Conservation (phyloP, 1,140 invertebrate genomes). For the Oedothorax gibbosus region DNA sequence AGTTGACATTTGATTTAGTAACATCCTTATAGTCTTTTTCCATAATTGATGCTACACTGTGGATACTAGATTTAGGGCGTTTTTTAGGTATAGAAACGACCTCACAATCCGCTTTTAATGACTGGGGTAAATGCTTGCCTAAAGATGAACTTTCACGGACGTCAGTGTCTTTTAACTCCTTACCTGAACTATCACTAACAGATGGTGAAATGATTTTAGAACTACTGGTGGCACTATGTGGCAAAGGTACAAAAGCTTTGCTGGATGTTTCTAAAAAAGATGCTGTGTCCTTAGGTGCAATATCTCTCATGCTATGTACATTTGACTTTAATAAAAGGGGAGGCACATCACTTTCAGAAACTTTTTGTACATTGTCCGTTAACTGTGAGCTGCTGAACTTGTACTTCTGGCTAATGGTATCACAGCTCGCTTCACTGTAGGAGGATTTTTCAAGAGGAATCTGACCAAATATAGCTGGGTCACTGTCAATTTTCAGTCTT, state of each 20-base stretch:
- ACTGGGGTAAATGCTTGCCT: no score
- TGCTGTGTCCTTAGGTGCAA: neutral
- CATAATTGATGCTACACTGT: no score
- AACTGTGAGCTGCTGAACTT: conserved; percentile 17
- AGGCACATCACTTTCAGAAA: neutral
- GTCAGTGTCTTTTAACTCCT: no score
- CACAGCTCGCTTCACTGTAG: conserved; percentile 27
- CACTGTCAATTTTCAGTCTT: neutral
- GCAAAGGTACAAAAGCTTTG: neutral
- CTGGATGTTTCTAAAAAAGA: neutral
- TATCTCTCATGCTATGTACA: neutral
- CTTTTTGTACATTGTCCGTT: neutral
- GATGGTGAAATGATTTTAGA: no score
- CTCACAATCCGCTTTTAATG: no score
- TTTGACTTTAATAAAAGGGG: conserved; percentile 30
- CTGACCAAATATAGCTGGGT: neutral
- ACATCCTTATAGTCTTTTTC: no score
- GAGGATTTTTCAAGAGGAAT: conserved; percentile 24
- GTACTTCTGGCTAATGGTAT: conserved; percentile 42
- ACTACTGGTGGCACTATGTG: no score
- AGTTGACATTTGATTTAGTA: no score
- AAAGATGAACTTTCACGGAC: no score
- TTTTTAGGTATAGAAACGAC: no score
- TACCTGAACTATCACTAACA: no score
- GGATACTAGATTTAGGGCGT: no score